These are phyloP conservation scores for Acestrorhynchus altus DNA, from an alignment of 2,797 vertebrate species.

Conservation along the genomic window DNA sequence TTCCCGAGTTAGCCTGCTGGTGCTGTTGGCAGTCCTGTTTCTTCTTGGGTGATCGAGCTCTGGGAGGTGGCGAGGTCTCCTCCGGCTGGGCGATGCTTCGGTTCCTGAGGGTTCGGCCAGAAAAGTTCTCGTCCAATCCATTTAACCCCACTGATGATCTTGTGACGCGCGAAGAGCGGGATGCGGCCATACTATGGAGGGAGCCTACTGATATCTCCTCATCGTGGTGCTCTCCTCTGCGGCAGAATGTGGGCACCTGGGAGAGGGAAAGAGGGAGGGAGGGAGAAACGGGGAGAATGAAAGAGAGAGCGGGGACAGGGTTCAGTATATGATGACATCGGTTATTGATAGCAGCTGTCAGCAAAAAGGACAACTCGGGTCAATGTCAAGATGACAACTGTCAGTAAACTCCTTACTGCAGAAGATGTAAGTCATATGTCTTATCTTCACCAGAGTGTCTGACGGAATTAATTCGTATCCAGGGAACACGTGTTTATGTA, in stretches of 20 bases:
- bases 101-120: constrained; percentile 98
- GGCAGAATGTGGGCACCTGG: constrained; percentile 79
- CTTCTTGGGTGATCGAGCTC: constrained; percentile 97
- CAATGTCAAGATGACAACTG: not conserved
- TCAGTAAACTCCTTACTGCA: not conserved
- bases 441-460: not conserved
- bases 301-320: not conserved
- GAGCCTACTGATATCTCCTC: constrained; percentile 92
- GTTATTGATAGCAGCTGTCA: not conserved
- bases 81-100: constrained; percentile 98
- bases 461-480: not conserved
- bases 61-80: constrained; percentile 86
- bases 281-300: constrained; percentile 53
- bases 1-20: constrained; percentile 76
- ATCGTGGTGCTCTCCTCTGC: constrained; percentile 94
- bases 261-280: constrained; percentile 53
- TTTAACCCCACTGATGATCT: constrained; percentile 99
- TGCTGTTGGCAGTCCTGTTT: constrained; percentile 84
- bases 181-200: constrained; percentile 99
- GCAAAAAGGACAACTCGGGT: not conserved
- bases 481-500: not conserved
- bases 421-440: not conserved
- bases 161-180: constrained; percentile 99
- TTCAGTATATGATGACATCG: not conserved
- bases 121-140: constrained; percentile 99